These are phyloP conservation scores for Dyspetes luteomarginatus DNA, from an alignment of 2,888 invertebrate species.

Conservation along the genomic window DNA sequence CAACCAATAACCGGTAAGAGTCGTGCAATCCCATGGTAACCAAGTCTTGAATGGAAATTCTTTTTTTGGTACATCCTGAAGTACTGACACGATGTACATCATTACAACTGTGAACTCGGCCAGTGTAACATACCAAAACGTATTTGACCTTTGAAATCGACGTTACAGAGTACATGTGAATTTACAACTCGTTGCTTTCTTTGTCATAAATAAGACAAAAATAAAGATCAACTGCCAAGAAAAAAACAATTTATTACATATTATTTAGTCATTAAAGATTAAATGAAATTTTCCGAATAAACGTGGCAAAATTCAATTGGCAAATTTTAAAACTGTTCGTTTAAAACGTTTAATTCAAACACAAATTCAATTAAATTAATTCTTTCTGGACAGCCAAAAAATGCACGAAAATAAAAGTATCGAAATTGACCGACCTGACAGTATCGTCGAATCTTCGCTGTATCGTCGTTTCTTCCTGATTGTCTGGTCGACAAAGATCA, in stretches of 20 bases:
- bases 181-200: neutral
- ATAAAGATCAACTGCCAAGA: too few species aligned
- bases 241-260: too few species aligned
- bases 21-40: slow-evolving; percentile 17
- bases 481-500: slow-evolving; percentile 19
- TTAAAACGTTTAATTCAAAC: too few species aligned
- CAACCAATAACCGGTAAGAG: slow-evolving; percentile 49
- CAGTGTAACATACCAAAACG: slow-evolving; percentile 28
- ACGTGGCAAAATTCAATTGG: too few species aligned
- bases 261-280: too few species aligned
- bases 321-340: too few species aligned
- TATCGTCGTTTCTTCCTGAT: slow-evolving; percentile 20
- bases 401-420: neutral
- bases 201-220: neutral
- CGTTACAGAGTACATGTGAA: neutral
- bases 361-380: too few species aligned
- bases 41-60: slow-evolving; percentile 61
- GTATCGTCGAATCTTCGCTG: slow-evolving; percentile 28
- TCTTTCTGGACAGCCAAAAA: too few species aligned
- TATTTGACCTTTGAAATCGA: slow-evolving; percentile 28
- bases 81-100: slow-evolving; percentile 36
- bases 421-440: slow-evolving; percentile 50
- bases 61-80: slow-evolving; percentile 7
- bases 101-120: neutral
- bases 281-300: too few species aligned